Conservation (phyloP, 2,113 vertebrate species). For the Osmerus mordax region DNA sequence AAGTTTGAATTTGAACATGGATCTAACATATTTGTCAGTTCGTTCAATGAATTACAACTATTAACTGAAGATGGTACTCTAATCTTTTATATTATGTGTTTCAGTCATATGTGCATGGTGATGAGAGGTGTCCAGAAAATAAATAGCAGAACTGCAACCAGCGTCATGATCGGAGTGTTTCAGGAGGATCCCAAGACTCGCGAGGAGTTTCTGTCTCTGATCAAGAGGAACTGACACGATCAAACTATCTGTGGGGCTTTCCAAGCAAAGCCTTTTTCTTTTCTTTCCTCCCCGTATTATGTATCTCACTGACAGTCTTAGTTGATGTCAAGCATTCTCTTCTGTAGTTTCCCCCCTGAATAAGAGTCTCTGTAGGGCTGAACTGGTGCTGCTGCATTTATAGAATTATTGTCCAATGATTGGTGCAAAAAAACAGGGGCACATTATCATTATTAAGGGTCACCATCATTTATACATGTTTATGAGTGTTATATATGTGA, state of each 20-base stretch:
- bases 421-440: too few species aligned
- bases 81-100: slow-evolving; percentile 3
- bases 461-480: too few species aligned
- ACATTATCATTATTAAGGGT: too few species aligned
- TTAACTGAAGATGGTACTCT: not conserved
- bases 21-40: not conserved
- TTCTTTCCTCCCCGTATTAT: not conserved
- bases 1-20: too few species aligned
- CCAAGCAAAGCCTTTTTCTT: too few species aligned
- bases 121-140: slow-evolving; percentile 69
- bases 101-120: slow-evolving; percentile 63
- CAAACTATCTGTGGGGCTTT: not conserved
- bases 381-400: too few species aligned
- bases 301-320: too few species aligned
- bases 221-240: slow-evolving; percentile 53
- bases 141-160: slow-evolving; percentile 59
- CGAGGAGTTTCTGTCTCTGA: slow-evolving; percentile 59
- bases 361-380: too few species aligned
- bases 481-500: too few species aligned
- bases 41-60: not conserved
- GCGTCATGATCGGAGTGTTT: slow-evolving; percentile 61
- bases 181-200: slow-evolving; percentile 62
- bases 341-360: too few species aligned
- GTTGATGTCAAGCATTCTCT: too few species aligned
- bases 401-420: too few species aligned